phyloP scores from a whole-genome alignment of 1,140 invertebrate genomes.

The Camponotus vicinus region DNA sequence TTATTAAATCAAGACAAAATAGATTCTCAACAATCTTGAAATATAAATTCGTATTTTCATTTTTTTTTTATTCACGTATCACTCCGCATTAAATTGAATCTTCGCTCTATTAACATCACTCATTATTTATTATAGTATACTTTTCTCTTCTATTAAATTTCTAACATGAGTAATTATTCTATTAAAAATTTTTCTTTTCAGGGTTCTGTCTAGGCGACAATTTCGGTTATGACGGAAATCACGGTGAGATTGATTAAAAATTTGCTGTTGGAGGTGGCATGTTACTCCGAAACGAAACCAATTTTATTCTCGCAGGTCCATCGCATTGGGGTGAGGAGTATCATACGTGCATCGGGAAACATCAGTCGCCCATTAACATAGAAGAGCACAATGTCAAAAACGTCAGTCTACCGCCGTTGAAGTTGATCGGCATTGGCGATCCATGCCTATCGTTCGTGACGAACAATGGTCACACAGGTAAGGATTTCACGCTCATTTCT shows the following conservation, averaged over 20 bases:
- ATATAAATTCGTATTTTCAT: too few relatives aligned
- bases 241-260: constrained; percentile 57
- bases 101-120: too few relatives aligned
- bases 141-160: background rate
- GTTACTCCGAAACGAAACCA: background rate
- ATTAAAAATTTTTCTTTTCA: constrained; percentile 49
- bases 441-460: constrained; percentile 87
- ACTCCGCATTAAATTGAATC: too few relatives aligned
- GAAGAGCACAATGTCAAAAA: constrained; percentile 89
- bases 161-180: background rate
- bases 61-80: background rate
- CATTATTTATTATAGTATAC: background rate
- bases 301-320: constrained; percentile 87
- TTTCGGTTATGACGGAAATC: constrained; percentile 63
- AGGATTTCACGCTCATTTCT: constrained; percentile 57
- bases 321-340: constrained; percentile 90
- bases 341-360: constrained; percentile 90
- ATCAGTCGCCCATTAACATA: constrained; percentile 95
- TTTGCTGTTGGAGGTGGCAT: background rate
- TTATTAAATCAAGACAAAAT: too few relatives aligned
- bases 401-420: constrained; percentile 87
- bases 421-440: constrained; percentile 87
- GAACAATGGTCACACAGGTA: constrained; percentile 93
- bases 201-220: constrained; percentile 27
- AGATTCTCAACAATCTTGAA: too few relatives aligned